Evolutionary conservation across 2,797 vertebrate species (phyloP), one percentile per base, ranked within the genome.

Genomic region (Cryptoblepharus egeriae): DNA sequence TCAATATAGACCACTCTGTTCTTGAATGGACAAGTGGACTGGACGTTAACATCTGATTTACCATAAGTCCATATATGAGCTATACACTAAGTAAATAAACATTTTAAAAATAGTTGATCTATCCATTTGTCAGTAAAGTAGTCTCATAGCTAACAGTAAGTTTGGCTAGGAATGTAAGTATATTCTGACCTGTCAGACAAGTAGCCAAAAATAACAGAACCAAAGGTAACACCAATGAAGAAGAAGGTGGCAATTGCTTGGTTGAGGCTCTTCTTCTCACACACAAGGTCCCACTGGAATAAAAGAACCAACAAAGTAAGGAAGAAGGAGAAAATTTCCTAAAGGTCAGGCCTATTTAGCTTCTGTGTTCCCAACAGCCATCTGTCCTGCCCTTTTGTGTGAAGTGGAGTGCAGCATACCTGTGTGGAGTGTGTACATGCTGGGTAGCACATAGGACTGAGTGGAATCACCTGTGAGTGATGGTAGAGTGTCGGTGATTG

Each of bases 231-330:
- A 0, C 96, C 96, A 0, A 95, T 60, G 85, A 97, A 97, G 94
- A 97, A 97, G 87, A 95, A 95, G 0, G 96, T 96, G 13, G 96
- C 96, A 0, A 94, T 82, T 1, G 90, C 89, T 75, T 95, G 95
- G 85, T 96, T 97, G 68, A 95, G 90, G 35, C 92, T 88, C 86
- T 95, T 97, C 77, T 90, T 75, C 3, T 96, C 90, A 75, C 97
- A 97, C 45, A 97, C 97, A 80, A 97, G 93, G 78, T 97, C 96
- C 96, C 96, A 97, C 96, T 97, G 84, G 82, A 92, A 89, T 49
- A 35, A 30, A 20, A 72, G 63, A 67, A 60, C 75, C 68, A 86
- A 63, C 77, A 30, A 83, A n/a, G 20, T 60, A 60, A 77, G 42
- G 11, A 5, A 16, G 30, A 55, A 20, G 65, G 32, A 68, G 22